Conservation (phyloP, 2,888 invertebrate species). For the Dilophus febrilis region DNA sequence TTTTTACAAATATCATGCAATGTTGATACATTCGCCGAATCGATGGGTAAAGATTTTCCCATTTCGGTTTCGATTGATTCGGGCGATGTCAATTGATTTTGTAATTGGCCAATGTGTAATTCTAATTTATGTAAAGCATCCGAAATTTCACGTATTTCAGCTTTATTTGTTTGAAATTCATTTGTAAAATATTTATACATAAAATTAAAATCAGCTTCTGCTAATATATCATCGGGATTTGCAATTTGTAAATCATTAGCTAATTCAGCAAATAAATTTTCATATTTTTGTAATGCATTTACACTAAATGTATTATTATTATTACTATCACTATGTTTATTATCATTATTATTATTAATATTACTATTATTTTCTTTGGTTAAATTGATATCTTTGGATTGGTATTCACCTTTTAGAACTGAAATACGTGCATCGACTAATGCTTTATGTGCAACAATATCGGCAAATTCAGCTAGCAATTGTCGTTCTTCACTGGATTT, state of each 20-base stretch:
- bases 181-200: conserved; percentile 22
- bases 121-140: conserved; percentile 20
- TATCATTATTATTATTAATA: no score
- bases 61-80: no score
- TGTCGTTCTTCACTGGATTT: conserved; percentile 32
- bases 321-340: no score
- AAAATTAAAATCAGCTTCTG: conserved; percentile 25
- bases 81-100: no score
- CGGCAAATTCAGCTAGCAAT: conserved; percentile 46
- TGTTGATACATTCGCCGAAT: conserved; percentile 19
- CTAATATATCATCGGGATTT: conserved; percentile 21
- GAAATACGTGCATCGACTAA: conserved; percentile 59
- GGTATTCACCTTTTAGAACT: conserved; percentile 42
- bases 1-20: conserved; percentile 38
- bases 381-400: conserved; percentile 6
- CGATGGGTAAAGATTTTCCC: no score
- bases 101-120: conserved; percentile 19
- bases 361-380: no score
- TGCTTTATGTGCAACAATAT: conserved; percentile 55
- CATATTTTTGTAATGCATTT: conserved; percentile 21
- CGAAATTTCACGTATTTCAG: conserved; percentile 20
- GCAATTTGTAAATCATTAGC: conserved; percentile 21
- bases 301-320: conserved; percentile 14
- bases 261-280: conserved; percentile 22
- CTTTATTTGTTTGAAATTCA: conserved; percentile 20